Base-by-base conservation (phyloP, 1,140 invertebrate species). In the Aphidius ervi region DNA sequence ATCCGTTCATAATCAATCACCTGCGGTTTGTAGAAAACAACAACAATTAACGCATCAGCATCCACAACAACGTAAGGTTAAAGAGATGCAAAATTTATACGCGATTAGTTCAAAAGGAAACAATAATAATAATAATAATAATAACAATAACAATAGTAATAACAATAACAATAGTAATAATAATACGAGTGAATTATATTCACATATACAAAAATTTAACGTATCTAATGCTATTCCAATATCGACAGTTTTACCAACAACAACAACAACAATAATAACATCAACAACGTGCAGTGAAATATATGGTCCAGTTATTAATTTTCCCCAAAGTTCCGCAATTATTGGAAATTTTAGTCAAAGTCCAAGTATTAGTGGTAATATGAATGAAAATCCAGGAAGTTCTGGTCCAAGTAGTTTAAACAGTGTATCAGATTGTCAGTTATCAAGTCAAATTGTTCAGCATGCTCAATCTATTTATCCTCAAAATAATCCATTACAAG, bases 241-340 rank as follows among this genome's bases (percentile, higher is more conserved):
- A 52, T 74, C 72, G 23, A 68, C 74, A 9, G 70, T 75, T 41
- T 71, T 55, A 6, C 42, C 65, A 39, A 62, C 58, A 45, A 47
- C 9, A 59, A 59, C 43, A 50, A 64, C 45, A 40, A 49, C 59
- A 4, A 48, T 64, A 9, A 59, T 58, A 9, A 54, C 55, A 16
- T 58, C 59, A 48, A 59, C 61, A 23, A 39, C 57, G 5, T 70
- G 68, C 49, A 68, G 67, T 46, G 77, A 79, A 56, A 79, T 79
- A 57, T 80, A 79, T 42, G 77, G 73, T 9, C 78, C 78, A 4
- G 77, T 79, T 5, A 67, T 73, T 8, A 75, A 74, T 63, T 79
- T 80, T 59, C 76, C 73, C 0, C 77, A 79, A 47, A 78, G 76
- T 43, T 78, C 77, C 6, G 76, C 75, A 2, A 79, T 79, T 47